Evolutionary conservation across 2,888 invertebrate genomes (phyloP).

Genomic region (Melanotus villosus): DNA sequence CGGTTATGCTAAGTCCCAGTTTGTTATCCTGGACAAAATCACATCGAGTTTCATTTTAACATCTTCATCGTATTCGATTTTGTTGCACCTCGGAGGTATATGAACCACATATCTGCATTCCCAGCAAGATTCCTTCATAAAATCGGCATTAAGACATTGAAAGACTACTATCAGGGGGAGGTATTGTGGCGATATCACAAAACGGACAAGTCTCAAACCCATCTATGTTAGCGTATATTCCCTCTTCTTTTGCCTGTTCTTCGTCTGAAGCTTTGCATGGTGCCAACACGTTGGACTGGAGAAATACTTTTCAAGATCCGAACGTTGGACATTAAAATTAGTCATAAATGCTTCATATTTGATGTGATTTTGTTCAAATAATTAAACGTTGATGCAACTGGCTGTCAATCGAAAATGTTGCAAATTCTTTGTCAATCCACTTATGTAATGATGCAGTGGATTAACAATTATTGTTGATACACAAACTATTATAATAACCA

Average conservation of each 20-base stretch:
- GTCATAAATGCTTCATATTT: too few species aligned
- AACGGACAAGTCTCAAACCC: slow-evolving; percentile 73
- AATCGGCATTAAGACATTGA: slow-evolving; percentile 71
- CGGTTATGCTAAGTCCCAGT: too few species aligned
- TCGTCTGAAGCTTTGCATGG: slow-evolving; percentile 23
- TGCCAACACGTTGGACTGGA: slow-evolving; percentile 50
- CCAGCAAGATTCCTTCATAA: slow-evolving; percentile 72
- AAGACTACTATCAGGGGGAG: slow-evolving; percentile 68
- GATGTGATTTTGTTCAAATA: too few species aligned
- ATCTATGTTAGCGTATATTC: slow-evolving; percentile 67
- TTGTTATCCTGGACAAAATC: too few species aligned
- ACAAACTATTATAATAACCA: too few species aligned
- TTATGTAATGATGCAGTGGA: too few species aligned
- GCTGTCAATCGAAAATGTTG: too few species aligned
- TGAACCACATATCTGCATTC: slow-evolving; percentile 71
- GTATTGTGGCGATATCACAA: slow-evolving; percentile 71
- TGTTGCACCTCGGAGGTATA: slow-evolving; percentile 70
- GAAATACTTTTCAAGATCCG: slow-evolving; percentile 58
- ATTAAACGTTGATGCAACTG: too few species aligned
- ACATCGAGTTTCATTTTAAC: slow-evolving; percentile 65
- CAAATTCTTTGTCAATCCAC: too few species aligned
- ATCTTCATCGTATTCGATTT: slow-evolving; percentile 69
- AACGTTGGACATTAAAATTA: slow-evolving; percentile 55
- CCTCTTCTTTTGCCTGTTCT: slow-evolving; percentile 51
- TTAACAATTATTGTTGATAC: too few species aligned